A percentile compares a stretch with the other conserved stretches of the same genome.
phyloP scores from a whole-genome alignment of 2,888 invertebrate genomes.

The Epinotia demarniana region DNA sequence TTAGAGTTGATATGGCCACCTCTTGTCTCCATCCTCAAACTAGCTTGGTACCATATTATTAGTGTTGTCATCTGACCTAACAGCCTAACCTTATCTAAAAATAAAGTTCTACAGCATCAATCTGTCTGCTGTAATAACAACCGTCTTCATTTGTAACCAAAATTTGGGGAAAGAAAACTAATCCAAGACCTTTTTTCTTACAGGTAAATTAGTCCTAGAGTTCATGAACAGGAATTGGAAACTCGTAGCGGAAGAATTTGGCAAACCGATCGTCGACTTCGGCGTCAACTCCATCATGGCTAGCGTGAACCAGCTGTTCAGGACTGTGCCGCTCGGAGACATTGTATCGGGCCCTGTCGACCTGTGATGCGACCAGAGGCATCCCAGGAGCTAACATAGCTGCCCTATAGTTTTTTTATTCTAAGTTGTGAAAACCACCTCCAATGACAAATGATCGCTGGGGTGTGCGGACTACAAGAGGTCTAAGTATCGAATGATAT shows the following conservation, averaged over 20 bases:
- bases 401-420: not conserved
- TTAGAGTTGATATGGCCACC: too few species aligned
- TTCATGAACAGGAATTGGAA: conserved; percentile 71
- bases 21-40: too few species aligned
- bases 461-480: not conserved
- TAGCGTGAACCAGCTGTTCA: conserved; percentile 60
- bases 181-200: conserved; percentile 42
- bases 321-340: conserved; percentile 56
- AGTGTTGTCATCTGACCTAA: too few species aligned
- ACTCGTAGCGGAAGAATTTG: conserved; percentile 68
- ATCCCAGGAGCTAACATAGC: not conserved
- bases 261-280: conserved; percentile 65
- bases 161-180: conserved; percentile 1
- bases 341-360: conserved; percentile 45
- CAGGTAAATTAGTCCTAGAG: conserved; percentile 63
- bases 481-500: not conserved
- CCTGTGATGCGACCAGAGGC: conserved; percentile 5
- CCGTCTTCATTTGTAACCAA: not conserved
- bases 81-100: too few species aligned
- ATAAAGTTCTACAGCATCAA: too few species aligned
- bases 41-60: too few species aligned
- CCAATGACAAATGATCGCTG: not conserved
- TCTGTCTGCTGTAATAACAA: too few species aligned
- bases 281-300: conserved; percentile 58
- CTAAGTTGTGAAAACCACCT: not conserved